phyloP scores from a whole-genome alignment of 2,113 vertebrate species.

The Octodon degus region DNA sequence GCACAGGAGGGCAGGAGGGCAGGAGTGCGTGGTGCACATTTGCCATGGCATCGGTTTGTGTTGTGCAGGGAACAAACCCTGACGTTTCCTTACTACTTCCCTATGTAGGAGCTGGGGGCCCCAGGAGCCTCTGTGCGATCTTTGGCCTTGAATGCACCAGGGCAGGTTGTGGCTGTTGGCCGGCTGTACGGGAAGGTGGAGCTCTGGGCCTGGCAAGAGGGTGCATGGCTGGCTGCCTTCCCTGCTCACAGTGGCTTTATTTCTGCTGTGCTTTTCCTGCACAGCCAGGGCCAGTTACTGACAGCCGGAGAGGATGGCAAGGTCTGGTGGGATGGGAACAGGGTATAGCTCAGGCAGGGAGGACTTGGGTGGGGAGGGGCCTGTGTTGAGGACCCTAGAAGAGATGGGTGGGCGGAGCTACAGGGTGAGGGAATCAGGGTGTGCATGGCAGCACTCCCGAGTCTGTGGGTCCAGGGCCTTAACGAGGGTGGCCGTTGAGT shows the following conservation, averaged over 20 bases:
- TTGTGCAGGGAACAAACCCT: neutral
- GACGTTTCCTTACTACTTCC: neutral
- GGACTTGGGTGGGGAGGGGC: neutral
- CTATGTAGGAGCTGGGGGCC: conserved; percentile 85
- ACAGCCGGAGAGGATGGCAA: conserved; percentile 89
- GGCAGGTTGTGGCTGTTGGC: conserved; percentile 88
- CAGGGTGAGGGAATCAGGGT: neutral
- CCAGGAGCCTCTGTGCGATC: conserved; percentile 87
- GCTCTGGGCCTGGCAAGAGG: conserved; percentile 90
- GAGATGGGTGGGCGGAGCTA: neutral
- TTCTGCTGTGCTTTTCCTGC: conserved; percentile 85
- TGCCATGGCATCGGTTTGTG: neutral
- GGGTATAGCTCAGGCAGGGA: neutral
- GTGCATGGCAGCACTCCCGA: neutral
- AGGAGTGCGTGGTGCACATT: conserved; percentile 71
- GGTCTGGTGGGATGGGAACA: conserved; percentile 74
- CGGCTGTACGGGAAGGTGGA: conserved; percentile 88
- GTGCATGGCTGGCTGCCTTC: conserved; percentile 87
- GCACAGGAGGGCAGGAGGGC: neutral
- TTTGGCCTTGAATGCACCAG: conserved; percentile 87
- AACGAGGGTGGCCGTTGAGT: neutral
- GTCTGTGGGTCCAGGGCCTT: neutral
- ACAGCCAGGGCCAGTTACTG: conserved; percentile 86
- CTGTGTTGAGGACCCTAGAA: neutral
- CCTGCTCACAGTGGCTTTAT: conserved; percentile 86